Conservation (phyloP, 2,113 vertebrate species). For the Callithrix jacchus region DNA sequence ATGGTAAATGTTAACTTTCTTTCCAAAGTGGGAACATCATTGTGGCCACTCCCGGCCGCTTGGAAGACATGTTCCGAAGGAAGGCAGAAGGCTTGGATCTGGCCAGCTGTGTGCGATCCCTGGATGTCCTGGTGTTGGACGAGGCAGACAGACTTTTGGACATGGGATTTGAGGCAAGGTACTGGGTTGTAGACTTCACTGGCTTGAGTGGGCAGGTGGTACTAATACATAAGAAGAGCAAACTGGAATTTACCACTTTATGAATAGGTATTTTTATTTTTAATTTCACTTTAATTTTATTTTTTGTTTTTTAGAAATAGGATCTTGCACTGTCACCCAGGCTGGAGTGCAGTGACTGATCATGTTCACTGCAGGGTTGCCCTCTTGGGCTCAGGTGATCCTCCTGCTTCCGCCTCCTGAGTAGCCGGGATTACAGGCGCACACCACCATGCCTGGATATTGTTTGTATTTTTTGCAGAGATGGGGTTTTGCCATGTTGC, state of each 20-base stretch:
- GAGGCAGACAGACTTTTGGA: slow-evolving; percentile 96
- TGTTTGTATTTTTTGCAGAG: too few species aligned
- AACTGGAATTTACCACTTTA: fast-evolving
- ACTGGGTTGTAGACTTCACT: neutral
- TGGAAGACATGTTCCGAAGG: slow-evolving; percentile 97
- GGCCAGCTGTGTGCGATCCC: slow-evolving; percentile 86
- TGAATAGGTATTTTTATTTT: neutral
- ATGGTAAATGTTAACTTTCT: neutral
- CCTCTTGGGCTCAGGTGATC: too few species aligned
- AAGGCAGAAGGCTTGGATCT: slow-evolving; percentile 93
- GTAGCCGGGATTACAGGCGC: too few species aligned
- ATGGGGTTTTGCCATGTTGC: too few species aligned
- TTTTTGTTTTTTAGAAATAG: too few species aligned
- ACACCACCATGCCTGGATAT: too few species aligned
- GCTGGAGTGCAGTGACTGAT: too few species aligned
- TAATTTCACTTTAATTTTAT: too few species aligned
- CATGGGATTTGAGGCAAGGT: slow-evolving; percentile 98
- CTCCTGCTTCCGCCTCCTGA: too few species aligned
- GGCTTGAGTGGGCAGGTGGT: too few species aligned
- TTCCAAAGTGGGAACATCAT: slow-evolving; percentile 91
- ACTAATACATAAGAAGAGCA: neutral
- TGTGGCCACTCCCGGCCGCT: slow-evolving; percentile 93
- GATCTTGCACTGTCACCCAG: too few species aligned
- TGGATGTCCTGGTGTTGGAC: slow-evolving; percentile 95
- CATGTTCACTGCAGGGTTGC: too few species aligned